Percentiles rank a stretch among this genome's conserved stretches.
Conservation (phyloP, 2,113 vertebrate genomes). For the Megalops atlanticus region DNA sequence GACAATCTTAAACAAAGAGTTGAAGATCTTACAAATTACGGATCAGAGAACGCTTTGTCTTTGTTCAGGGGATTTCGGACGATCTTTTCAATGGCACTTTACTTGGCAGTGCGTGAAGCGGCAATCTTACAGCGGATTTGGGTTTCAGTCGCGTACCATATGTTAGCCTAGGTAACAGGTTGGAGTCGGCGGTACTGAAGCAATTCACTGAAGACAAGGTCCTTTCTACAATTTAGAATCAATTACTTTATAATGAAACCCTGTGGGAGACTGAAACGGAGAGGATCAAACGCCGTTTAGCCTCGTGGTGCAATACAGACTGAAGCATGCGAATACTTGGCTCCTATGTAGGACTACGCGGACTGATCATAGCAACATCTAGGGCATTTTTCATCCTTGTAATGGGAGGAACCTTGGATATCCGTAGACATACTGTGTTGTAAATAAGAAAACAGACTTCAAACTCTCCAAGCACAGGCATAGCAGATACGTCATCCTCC, state of each 20-base stretch:
- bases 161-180: conserved; percentile 30
- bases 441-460: too few species aligned
- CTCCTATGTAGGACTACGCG: not conserved
- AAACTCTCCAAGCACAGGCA: too few species aligned
- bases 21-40: not conserved
- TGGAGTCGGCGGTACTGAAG: conserved; percentile 23
- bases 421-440: too few species aligned
- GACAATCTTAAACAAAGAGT: not conserved
- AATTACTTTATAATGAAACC: conserved; percentile 33
- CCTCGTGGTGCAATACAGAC: not conserved
- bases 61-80: conserved; percentile 17
- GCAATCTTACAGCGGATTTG: conserved; percentile 8
- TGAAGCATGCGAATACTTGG: conserved; percentile 3
- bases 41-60: conserved; percentile 28
- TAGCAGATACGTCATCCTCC: too few species aligned
- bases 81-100: conserved; percentile 2
- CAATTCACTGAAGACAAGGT: conserved; percentile 17
- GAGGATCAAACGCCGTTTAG: conserved; percentile 15
- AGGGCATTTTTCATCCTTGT: too few species aligned
- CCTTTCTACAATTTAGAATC: conserved; percentile 23
- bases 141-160: conserved; percentile 32
- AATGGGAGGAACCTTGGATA: too few species aligned
- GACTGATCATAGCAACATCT: too few species aligned
- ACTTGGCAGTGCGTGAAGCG: conserved; percentile 12
- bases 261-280: not conserved